These are phyloP conservation scores for Acrobasis repandana DNA, from an alignment of 2,888 invertebrate species.

Conservation along the genomic window DNA sequence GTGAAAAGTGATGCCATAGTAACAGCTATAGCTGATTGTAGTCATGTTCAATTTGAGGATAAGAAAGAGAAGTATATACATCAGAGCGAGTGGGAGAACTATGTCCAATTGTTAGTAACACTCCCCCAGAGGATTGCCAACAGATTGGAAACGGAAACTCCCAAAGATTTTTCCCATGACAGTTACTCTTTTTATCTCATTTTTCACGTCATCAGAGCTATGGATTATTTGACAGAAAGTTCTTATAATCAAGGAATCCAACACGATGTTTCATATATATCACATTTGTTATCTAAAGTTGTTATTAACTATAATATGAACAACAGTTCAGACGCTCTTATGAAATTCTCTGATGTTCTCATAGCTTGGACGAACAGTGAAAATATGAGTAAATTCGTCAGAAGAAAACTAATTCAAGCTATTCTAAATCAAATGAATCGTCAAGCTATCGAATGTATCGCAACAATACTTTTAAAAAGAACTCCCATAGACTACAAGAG, in stretches of 20 bases:
- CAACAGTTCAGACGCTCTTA: conserved; percentile 69
- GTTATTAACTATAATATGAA: conserved; percentile 80
- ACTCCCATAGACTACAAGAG: conserved; percentile 68
- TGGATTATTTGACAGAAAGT: conserved; percentile 83
- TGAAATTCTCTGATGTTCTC: conserved; percentile 79
- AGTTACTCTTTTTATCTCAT: conserved; percentile 83
- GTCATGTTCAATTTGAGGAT: conserved; percentile 42
- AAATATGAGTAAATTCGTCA: conserved; percentile 58
- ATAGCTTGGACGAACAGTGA: conserved; percentile 72
- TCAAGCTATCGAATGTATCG: conserved; percentile 82
- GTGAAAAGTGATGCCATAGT: conserved; percentile 83
- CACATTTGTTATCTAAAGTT: conserved; percentile 84
- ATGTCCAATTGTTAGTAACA: conserved; percentile 85
- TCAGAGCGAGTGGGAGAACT: conserved; percentile 72
- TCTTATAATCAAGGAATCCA: conserved; percentile 50
- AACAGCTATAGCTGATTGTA: conserved; percentile 68
- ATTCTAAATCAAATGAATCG: conserved; percentile 82
- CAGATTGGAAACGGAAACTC: conserved; percentile 78
- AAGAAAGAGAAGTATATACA: conserved; percentile 37
- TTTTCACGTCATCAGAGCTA: conserved; percentile 82
- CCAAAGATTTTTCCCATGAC: conserved; percentile 81
- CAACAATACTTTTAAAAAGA: conserved; percentile 80
- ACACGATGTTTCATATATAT: conserved; percentile 68
- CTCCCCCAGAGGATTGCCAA: conserved; percentile 89
- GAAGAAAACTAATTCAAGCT: conserved; percentile 70